Percentiles rank a stretch among this genome's conserved stretches.
phyloP scores from a whole-genome alignment of 2,888 invertebrate genomes.

The Xestia c-nigrum region DNA sequence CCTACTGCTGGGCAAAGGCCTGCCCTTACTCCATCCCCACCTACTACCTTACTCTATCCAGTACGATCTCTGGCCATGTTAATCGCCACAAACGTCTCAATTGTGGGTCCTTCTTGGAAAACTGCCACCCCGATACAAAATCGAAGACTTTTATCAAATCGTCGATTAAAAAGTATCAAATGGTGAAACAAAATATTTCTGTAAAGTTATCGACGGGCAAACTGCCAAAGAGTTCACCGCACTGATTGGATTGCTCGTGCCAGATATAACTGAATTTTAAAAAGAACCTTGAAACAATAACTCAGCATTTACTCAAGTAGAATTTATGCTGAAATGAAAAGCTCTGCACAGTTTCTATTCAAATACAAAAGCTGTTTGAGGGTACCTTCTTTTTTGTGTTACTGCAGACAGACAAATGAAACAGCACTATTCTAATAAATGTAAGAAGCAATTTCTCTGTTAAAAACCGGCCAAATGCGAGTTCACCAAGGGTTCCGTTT shows the following conservation, averaged over 20 bases:
- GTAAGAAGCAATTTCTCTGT: constrained; percentile 18
- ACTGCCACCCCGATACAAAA: constrained; percentile 34
- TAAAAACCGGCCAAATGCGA: constrained; percentile 3
- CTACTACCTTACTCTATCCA: too few relatives aligned
- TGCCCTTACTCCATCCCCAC: too few relatives aligned
- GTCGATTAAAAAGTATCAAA: constrained; percentile 63
- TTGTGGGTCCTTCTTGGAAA: constrained; percentile 18
- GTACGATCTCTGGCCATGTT: too few relatives aligned
- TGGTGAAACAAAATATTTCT: constrained; percentile 52
- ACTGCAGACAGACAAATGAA: constrained; percentile 42
- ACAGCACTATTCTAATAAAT: constrained; percentile 42
- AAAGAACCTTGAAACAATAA: constrained; percentile 40
- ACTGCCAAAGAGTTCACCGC: constrained; percentile 49
- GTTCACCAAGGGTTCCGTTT: too few relatives aligned
- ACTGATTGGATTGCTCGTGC: constrained; percentile 53
- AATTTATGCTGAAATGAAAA: constrained; percentile 38
- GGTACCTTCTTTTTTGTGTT: constrained; percentile 30
- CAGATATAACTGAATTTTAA: constrained; percentile 34
- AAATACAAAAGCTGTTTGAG: constrained; percentile 41
- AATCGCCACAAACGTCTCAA: neutral
- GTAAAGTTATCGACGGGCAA: constrained; percentile 43
- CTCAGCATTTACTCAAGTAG: constrained; percentile 20
- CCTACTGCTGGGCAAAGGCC: too few relatives aligned
- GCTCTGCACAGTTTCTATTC: constrained; percentile 35
- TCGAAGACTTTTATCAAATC: constrained; percentile 17